Evolutionary conservation across 2,113 vertebrate genomes (phyloP), one percentile per base, ranked within the genome.

Genomic region (Hippocampus comes): DNA sequence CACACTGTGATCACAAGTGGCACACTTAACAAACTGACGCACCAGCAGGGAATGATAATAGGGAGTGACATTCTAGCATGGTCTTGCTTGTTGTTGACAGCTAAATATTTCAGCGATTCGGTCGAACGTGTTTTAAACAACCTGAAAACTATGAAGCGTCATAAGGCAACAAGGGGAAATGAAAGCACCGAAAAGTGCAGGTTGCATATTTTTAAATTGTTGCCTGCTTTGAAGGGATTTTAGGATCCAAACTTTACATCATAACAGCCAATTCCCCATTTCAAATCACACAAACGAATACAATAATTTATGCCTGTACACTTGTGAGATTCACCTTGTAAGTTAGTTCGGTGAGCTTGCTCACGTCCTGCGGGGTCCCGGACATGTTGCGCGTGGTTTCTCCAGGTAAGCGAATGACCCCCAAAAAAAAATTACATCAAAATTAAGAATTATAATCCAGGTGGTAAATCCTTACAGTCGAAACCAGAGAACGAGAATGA

Each of bases 271-370:
- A 42, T 46, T 4, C 14, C 6, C 14, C 6, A 5, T 51, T n/a
- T 23, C 1, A 56, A 56, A 56, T 56, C 53, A 23, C 3, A 17
- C 3, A 6, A 43, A 65, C 18, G 9, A 42, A 4, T 1, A 1
- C 3, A 60, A 25, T 46, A 23, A 43, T 21, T 53, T 3, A 23
- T 11, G 4, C n/a, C 9, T 21, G 0, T 10, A 43, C 1, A 63
- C 48, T 27, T 20, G 18, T 17, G 17, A 42, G 42, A 72, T 87
- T 94, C 86, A 99, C 97, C 91, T 93, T 95, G 75, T 95, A 99
- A 9, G 96, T 98, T 87, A 76, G 98, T 81, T 98, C 97, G 9
- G 95, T 98, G 70, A 99, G 93, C 86, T 90, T 95, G 91, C 91
- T 96, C 89, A 96, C 95, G 78, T 95, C 94, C 68, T 97, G 96